Conservation (phyloP, 1,140 invertebrate genomes). For the Oncopodura yosiiana region DNA sequence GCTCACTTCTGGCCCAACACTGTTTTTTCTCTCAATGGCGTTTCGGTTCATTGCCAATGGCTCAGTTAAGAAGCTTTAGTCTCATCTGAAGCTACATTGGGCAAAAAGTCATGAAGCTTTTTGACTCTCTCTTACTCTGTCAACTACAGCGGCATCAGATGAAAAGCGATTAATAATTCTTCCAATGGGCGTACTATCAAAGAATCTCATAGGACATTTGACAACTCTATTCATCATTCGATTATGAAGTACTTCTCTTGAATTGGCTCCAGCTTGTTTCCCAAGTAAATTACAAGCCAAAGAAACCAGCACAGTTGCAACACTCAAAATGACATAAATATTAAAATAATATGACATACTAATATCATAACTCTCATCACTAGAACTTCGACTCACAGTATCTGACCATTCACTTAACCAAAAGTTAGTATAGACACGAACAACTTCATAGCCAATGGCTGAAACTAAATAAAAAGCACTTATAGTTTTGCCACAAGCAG, state of each 20-base stretch:
- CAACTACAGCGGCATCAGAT: constrained; percentile 48
- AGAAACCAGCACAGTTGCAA: constrained; percentile 49
- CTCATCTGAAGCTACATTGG: neutral
- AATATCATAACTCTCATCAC: constrained; percentile 22
- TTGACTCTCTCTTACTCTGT: constrained; percentile 43
- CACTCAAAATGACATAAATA: constrained; percentile 48
- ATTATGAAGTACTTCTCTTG: constrained; percentile 37
- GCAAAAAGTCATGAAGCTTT: neutral
- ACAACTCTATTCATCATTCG: constrained; percentile 39
- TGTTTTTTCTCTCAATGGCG: too few species aligned
- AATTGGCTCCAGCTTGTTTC: constrained; percentile 37
- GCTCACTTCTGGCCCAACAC: too few species aligned
- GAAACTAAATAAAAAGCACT: constrained; percentile 47
- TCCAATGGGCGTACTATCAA: constrained; percentile 47
- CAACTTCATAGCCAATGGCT: constrained; percentile 48
- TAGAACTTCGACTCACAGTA: constrained; percentile 27
- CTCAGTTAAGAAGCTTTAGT: neutral
- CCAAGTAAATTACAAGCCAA: constrained; percentile 45
- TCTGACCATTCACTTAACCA: constrained; percentile 55
- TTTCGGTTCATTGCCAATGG: too few species aligned
- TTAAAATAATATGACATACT: constrained; percentile 45
- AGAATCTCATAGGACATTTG: constrained; percentile 41
- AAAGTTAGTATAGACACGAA: constrained; percentile 52
- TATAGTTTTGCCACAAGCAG: constrained; percentile 50
- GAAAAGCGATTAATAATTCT: constrained; percentile 48